Percentiles rank a stretch among this genome's conserved stretches.
phyloP scores from a whole-genome alignment of 2,888 invertebrate genomes.

The Stenoptilia bipunctidactyla region DNA sequence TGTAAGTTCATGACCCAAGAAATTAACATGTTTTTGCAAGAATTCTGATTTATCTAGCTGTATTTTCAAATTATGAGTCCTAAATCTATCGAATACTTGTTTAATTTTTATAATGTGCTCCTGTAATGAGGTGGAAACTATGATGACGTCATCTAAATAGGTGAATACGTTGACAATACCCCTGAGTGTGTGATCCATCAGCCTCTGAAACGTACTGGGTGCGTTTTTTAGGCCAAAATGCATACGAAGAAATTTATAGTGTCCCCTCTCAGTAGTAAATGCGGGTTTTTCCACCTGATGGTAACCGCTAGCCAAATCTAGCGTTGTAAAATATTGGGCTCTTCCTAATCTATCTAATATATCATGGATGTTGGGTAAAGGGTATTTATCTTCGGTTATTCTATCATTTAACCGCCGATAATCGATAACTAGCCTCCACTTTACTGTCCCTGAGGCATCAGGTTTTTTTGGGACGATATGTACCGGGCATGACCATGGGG shows the following conservation, averaged over 20 bases:
- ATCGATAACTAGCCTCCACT: conserved; percentile 17
- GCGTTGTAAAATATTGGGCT: conserved; percentile 18
- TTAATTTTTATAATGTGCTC: conserved; percentile 9
- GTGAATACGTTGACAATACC: conserved; percentile 19
- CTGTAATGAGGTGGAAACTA: conserved; percentile 8
- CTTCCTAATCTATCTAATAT: conserved; percentile 18
- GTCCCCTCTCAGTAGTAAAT: conserved; percentile 23
- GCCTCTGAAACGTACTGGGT: conserved; percentile 26
- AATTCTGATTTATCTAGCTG: conserved; percentile 13
- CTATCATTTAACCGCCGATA: conserved; percentile 15
- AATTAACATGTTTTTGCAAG: conserved; percentile 8
- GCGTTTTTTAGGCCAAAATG: conserved; percentile 26
- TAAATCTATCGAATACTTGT: conserved; percentile 10
- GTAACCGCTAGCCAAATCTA: conserved; percentile 20
- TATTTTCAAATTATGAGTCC: conserved; percentile 7
- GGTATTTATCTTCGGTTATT: conserved; percentile 21
- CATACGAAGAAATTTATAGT: conserved; percentile 27
- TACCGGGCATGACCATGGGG: conserved; percentile 18
- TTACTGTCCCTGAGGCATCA: conserved; percentile 16
- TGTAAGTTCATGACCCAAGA: conserved; percentile 9
- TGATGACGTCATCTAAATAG: conserved; percentile 11
- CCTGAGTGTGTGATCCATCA: conserved; percentile 25
- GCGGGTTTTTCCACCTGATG: conserved; percentile 24
- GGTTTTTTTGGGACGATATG: conserved; percentile 18
- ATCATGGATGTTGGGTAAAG: conserved; percentile 19